Evolutionary conservation across 2,797 vertebrate species (phyloP), one percentile per base, ranked within the genome.

Genomic region (Tiaroga cobitis): DNA sequence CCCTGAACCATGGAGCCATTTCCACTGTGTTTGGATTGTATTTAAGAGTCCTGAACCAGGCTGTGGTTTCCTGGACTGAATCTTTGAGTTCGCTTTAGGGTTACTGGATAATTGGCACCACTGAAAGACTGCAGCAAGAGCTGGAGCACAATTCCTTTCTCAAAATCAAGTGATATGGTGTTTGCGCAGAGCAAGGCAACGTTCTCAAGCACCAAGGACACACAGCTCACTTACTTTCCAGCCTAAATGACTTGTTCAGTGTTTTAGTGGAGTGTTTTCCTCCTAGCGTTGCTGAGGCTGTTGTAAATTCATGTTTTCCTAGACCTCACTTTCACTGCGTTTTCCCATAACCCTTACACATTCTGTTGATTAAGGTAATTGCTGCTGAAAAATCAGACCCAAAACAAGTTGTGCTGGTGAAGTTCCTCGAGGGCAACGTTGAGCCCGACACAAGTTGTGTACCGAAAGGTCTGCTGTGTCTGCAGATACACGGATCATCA

Each of bases 191-290:
- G 84, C 87, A 81, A 75, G 21, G 49, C 56, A 51, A 85, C 85
- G 89, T 11, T 43, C 69, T 86, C 34, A 59, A 89, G 51, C 82
- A 34, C 46, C 74, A 75, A 87, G 81, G 88, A 89, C 89, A 89
- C 75, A 85, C 68, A 76, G 78, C 83, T 90, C 51, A 83, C 84
- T 26, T 68, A 79, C 68, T 87, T 85, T 89, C 69, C 85, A n/a
- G 77, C 84, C 82, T 81, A 83, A 86, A 86, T 86, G 63, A 85
- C 70, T 85, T 89, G 59, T 75, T 46, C 37, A 32, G 67, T 73
- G 43, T 81, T 84, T 88, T 21, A 67, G 26, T 54, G 56, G n/a
- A 56, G 61, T 56, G 29, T 82, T 72, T 54, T 54, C 26, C 59
- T 81, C 77, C 68, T 68, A 87, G 84, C 8, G 54, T 63, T 76